A percentile compares a stretch with the other conserved stretches of the same genome.
These are phyloP conservation scores for Pachypanchax playfairii DNA, from an alignment of 2,113 vertebrate genomes.

Conservation along the genomic window DNA sequence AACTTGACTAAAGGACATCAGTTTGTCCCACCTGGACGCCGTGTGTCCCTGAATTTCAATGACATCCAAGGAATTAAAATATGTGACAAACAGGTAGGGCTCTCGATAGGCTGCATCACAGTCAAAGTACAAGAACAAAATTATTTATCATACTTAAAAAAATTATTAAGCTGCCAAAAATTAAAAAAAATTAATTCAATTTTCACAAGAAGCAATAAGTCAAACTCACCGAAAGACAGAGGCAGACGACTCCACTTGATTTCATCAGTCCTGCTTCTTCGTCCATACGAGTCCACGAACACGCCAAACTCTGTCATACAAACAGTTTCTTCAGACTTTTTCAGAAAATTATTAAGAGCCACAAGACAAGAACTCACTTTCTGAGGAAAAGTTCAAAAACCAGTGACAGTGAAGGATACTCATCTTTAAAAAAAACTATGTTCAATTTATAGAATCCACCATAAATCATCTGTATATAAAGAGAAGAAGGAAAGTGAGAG, in stretches of 20 bases:
- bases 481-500: background rate
- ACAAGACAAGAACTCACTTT: background rate
- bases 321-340: background rate
- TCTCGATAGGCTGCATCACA: constrained; percentile 89
- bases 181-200: background rate
- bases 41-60: constrained; percentile 95
- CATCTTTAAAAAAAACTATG: too few species aligned
- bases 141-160: background rate
- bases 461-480: too few species aligned
- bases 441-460: too few species aligned
- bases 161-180: background rate
- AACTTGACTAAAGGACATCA: too few species aligned
- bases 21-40: constrained; percentile 86
- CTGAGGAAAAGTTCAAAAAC: background rate
- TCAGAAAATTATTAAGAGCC: background rate
- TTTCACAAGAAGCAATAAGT: background rate
- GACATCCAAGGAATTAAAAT: constrained; percentile 98
- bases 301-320: constrained; percentile 90
- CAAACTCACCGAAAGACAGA: constrained; percentile 88
- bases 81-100: constrained; percentile 97
- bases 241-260: constrained; percentile 97
- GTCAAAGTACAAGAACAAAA: background rate
- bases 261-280: constrained; percentile 93
- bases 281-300: constrained; percentile 95
- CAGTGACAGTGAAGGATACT: background rate